Percentiles rank a stretch among this genome's conserved stretches.
phyloP scores from a whole-genome alignment of 2,888 invertebrate species.

The Ectobius pallidus region DNA sequence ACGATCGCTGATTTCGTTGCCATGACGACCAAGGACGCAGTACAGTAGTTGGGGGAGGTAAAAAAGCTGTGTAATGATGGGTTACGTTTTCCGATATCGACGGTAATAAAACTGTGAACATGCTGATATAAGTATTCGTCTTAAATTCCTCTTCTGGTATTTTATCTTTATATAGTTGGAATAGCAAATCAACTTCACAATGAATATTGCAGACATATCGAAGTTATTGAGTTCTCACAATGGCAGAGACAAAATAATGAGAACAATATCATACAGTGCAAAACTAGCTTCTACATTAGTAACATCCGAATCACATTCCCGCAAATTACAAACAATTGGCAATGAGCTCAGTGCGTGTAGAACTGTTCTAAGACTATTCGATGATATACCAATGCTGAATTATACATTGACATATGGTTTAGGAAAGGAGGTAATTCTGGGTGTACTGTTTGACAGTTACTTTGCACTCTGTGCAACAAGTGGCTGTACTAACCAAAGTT shows the following conservation, averaged over 20 bases:
- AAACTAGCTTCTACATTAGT: slow-evolving; percentile 72
- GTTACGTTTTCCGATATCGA: neutral
- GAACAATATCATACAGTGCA: slow-evolving; percentile 77
- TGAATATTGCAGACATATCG: slow-evolving; percentile 38
- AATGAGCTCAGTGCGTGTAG: slow-evolving; percentile 79
- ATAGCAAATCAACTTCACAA: neutral
- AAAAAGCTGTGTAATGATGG: slow-evolving; percentile 5
- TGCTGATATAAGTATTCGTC: no score
- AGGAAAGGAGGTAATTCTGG: slow-evolving; percentile 61
- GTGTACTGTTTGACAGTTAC: no score
- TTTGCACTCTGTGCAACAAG: neutral
- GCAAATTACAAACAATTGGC: slow-evolving; percentile 66
- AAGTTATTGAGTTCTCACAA: slow-evolving; percentile 77
- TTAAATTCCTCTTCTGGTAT: no score
- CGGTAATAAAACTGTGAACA: no score
- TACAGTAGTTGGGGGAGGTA: neutral
- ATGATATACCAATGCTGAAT: slow-evolving; percentile 82
- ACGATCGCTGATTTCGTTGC: no score
- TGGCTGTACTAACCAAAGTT: neutral
- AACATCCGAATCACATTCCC: slow-evolving; percentile 63
- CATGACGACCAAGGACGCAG: neutral
- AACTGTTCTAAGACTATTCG: slow-evolving; percentile 79
- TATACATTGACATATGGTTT: slow-evolving; percentile 75
- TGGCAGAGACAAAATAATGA: slow-evolving; percentile 84
- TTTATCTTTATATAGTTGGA: no score